phyloP scores from a whole-genome alignment of 2,888 invertebrate genomes.

The Xylota sylvarum region DNA sequence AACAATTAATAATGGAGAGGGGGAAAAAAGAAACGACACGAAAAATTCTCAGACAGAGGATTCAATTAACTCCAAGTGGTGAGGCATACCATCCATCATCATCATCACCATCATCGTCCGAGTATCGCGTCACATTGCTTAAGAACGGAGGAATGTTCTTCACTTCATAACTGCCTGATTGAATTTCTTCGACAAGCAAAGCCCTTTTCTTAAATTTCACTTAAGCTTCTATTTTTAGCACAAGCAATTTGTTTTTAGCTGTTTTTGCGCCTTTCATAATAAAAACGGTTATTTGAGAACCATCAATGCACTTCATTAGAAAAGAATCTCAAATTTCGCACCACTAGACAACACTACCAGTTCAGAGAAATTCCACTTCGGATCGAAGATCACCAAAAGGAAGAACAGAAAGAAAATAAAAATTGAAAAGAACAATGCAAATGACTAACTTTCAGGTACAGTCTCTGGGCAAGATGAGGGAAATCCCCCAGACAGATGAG shows the following conservation, averaged over 20 bases:
- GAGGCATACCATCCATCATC: constrained; percentile 31
- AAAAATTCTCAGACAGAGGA: constrained; percentile 63
- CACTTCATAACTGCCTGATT: constrained; percentile 19
- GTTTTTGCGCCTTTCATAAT: background rate
- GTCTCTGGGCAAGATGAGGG: constrained; percentile 33
- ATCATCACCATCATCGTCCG: constrained; percentile 15
- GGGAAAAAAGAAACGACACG: background rate
- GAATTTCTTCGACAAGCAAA: background rate
- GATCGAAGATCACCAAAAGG: constrained; percentile 29
- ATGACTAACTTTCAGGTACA: constrained; percentile 63
- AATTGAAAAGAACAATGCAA: constrained; percentile 19
- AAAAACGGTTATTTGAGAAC: constrained; percentile 47
- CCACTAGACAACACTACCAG: background rate
- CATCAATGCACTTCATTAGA: constrained; percentile 46
- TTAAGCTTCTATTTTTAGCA: constrained; percentile 43
- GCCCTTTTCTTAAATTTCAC: constrained; percentile 41
- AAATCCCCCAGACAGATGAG: constrained; percentile 13
- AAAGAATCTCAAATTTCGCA: constrained; percentile 64
- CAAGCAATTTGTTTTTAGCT: background rate
- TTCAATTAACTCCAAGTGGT: constrained; percentile 47
- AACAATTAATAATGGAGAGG: constrained; percentile 66
- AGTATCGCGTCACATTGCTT: constrained; percentile 17
- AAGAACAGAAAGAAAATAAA: background rate
- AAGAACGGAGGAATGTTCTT: background rate
- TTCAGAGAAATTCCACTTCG: constrained; percentile 18